Evolutionary conservation across 1,140 invertebrate species (phyloP), one percentile per base, ranked within the genome.

Genomic region (Aporrectodea caliginosa): DNA sequence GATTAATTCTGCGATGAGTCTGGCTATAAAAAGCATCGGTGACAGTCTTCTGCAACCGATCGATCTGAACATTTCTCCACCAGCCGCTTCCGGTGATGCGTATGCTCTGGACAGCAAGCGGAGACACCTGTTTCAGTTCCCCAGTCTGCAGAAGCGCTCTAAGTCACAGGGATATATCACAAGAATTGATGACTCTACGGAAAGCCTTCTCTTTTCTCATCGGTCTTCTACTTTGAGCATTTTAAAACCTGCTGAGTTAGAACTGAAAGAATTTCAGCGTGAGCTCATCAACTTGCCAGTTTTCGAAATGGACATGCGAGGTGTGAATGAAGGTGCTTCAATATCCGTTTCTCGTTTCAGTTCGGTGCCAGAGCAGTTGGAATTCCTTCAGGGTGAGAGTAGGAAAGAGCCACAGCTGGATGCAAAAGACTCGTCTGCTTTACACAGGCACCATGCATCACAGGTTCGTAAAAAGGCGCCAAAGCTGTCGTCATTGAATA

Each of bases 221-320:
- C 43, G 22, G 43, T 58, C 43, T 58, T 58, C 43, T 6, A 58
- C 43, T 6, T 22, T 58, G 33, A 35, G 43, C 12, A 76, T 35
- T 12, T 35, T 35, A 22, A 76, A 76, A 29, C 29, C 75, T 0
- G 29, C 75, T 16, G 27, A 16, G 27, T 35, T 14, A 12, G 79
- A 80, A 33, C 31, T 80, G 58, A 80, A 77, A 43, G 73, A 86
- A 70, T 86, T 88, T 73, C 84, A 87, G 81, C 80, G 85, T 72
- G 87, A 88, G 79, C 83, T 88, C 2, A 88, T 87, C 27, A 88
- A 88, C 80, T 82, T 88, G 30, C 88, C 88, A 32, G 87, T 85
- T 12, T 88, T 88, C 83, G 87, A 86, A 14, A 85, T 88, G 83
- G 87, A 88, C 70, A 85, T 86, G 6, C 84, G 85, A 2, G 79